Conservation (phyloP, 2,113 vertebrate species). For the Alligator sinensis region DNA sequence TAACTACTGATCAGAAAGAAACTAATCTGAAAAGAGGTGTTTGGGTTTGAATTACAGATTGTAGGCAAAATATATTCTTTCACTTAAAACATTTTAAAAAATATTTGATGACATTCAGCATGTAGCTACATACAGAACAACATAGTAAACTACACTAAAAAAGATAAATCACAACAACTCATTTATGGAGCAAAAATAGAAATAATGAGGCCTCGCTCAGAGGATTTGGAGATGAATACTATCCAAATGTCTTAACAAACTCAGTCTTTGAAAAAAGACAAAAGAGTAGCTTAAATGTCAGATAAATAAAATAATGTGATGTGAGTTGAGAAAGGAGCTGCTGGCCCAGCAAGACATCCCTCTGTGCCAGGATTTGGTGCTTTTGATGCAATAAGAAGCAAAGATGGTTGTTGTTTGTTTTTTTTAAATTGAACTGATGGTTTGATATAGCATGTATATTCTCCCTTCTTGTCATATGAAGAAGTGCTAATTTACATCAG, state of each 20-base stretch:
- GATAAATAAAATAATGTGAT: not conserved
- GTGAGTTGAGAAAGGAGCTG: not conserved
- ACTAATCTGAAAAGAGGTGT: not conserved
- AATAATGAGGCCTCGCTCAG: not conserved
- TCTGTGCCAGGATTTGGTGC: not conserved
- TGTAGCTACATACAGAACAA: not conserved
- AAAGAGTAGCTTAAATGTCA: not conserved
- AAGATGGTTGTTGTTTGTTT: not conserved
- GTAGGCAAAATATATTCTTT: not conserved
- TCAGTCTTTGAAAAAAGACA: not conserved
- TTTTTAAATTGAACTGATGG: not conserved
- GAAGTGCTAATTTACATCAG: not conserved
- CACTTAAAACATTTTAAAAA: not conserved
- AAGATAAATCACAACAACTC: not conserved
- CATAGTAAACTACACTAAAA: not conserved
- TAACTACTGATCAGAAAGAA: not conserved
- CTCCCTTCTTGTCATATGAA: not conserved
- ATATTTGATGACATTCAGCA: not conserved
- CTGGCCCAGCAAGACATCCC: not conserved
- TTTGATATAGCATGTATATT: not conserved
- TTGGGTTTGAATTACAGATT: not conserved
- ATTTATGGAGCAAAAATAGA: not conserved
- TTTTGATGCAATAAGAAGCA: not conserved
- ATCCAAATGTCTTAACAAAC: not conserved
- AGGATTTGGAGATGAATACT: not conserved